A percentile compares a stretch with the other conserved stretches of the same genome.
Evolutionary conservation across 2,113 vertebrate genomes (phyloP).

Genomic region (Tupaia tana): DNA sequence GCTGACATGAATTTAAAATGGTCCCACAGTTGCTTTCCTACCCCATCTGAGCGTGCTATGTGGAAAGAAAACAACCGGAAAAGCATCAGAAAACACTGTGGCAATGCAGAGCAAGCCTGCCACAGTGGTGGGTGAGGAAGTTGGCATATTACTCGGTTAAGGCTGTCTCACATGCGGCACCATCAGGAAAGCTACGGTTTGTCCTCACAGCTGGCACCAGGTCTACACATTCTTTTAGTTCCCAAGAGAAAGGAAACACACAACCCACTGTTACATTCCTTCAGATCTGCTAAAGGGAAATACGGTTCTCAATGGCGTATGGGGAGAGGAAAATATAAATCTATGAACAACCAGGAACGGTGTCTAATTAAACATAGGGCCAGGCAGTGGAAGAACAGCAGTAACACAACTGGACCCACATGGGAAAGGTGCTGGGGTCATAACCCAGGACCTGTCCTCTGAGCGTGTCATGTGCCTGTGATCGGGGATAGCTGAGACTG

Average conservation of each 20-base stretch:
- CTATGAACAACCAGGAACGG: background rate
- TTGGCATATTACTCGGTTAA: fast-evolving
- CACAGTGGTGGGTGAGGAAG: fast-evolving
- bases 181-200: background rate
- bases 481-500: too few relatives aligned
- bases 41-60: background rate
- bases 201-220: background rate
- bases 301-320: background rate
- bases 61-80: background rate
- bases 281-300: background rate
- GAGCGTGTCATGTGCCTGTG: too few relatives aligned
- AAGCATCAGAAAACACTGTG: background rate
- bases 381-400: too few relatives aligned
- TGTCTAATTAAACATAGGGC: background rate
- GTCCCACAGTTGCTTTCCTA: background rate
- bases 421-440: too few relatives aligned
- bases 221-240: background rate
- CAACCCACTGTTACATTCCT: background rate
- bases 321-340: background rate
- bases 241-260: background rate
- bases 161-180: background rate
- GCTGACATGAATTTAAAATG: background rate
- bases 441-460: too few relatives aligned
- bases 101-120: background rate
- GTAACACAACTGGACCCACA: too few relatives aligned